A percentile compares a stretch with the other conserved stretches of the same genome.
Conservation (phyloP, 2,888 invertebrate genomes). For the Cerastis leucographa region DNA sequence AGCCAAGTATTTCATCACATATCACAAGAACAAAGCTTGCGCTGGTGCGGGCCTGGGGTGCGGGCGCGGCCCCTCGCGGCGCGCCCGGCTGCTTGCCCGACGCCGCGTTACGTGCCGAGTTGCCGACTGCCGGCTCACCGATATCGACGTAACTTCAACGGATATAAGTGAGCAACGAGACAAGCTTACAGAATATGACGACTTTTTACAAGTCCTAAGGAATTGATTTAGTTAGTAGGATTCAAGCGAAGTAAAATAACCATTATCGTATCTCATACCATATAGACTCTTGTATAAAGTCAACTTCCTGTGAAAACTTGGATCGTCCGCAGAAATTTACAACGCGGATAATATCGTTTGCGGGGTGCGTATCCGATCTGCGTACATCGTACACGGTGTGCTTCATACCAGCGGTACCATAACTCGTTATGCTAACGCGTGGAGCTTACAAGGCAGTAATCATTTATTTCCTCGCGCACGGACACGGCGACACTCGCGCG, state of each 20-base stretch:
- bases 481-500: constrained; percentile 37
- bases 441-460: constrained; percentile 32
- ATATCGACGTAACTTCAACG: not conserved
- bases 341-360: not conserved
- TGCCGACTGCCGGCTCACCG: constrained; percentile 11
- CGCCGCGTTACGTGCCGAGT: no score
- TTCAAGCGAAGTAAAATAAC: not conserved
- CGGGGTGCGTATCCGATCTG: not conserved
- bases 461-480: constrained; percentile 44
- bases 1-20: constrained; percentile 62
- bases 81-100: constrained; percentile 46
- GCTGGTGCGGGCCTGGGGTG: not conserved
- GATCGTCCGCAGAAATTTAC: not conserved
- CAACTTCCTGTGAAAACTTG: not conserved
- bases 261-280: not conserved
- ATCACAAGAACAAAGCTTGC: constrained; percentile 45
- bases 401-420: constrained; percentile 2
- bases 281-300: not conserved
- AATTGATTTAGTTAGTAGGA: not conserved
- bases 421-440: constrained; percentile 25
- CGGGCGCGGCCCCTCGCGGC: constrained; percentile 1
- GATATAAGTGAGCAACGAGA: not conserved
- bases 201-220: not conserved
- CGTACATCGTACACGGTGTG: not conserved
- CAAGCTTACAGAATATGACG: not conserved